phyloP scores from a whole-genome alignment of 2,113 vertebrate genomes.

The Dinomys branickii region DNA sequence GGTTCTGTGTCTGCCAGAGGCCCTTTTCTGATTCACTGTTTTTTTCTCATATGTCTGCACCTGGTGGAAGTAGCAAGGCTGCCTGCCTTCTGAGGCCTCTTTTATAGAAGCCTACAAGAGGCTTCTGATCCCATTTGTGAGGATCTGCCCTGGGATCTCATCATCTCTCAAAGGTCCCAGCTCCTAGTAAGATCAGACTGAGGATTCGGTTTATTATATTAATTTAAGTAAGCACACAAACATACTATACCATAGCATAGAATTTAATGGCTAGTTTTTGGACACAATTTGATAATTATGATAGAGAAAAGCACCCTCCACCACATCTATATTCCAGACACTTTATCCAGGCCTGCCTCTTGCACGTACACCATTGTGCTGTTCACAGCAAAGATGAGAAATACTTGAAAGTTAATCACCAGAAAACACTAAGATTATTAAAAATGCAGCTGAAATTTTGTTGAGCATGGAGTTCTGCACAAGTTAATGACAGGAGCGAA shows the following conservation, averaged over 20 bases:
- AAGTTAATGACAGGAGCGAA: too few species aligned
- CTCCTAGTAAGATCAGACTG: neutral
- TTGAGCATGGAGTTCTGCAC: neutral
- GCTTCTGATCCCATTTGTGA: too few species aligned
- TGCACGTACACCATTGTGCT: neutral
- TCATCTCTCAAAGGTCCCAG: neutral
- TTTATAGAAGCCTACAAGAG: too few species aligned
- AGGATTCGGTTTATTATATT: neutral
- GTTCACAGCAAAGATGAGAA: neutral
- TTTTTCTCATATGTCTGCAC: neutral
- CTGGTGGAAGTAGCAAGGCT: neutral
- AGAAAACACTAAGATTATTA: neutral
- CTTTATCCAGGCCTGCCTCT: fast-evolving
- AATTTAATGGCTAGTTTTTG: neutral
- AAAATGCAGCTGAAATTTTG: neutral
- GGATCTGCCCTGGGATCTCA: too few species aligned
- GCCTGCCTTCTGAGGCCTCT: neutral
- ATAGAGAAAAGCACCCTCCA: neutral
- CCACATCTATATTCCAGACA: neutral
- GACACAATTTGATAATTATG: neutral
- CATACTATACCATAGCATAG: neutral
- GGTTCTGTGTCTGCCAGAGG: neutral
- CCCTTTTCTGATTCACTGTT: neutral
- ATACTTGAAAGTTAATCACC: neutral
- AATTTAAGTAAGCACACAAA: neutral